Conservation (phyloP, 2,113 vertebrate genomes). For the Tautogolabrus adspersus region DNA sequence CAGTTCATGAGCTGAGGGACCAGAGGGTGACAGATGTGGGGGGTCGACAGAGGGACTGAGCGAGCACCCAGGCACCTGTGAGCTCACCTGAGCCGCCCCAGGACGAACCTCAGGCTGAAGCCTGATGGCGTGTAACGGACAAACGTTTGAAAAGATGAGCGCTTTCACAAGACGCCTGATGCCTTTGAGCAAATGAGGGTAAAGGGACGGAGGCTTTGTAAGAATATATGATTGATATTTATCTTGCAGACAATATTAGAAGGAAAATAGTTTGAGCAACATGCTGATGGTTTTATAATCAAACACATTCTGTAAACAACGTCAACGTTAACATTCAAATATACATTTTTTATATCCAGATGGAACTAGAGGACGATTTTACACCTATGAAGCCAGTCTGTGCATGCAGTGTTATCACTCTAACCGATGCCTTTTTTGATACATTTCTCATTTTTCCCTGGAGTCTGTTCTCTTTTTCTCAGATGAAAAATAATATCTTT, state of each 20-base stretch:
- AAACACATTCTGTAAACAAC: constrained; percentile 43
- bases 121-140: constrained; percentile 3
- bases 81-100: constrained; percentile 17
- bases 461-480: constrained; percentile 35
- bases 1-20: constrained; percentile 93
- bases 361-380: constrained; percentile 22
- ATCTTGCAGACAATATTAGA: constrained; percentile 29
- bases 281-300: constrained; percentile 26
- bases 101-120: constrained; percentile 30
- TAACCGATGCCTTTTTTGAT: constrained; percentile 55
- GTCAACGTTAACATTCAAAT: neutral
- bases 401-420: constrained; percentile 53
- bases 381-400: constrained; percentile 35
- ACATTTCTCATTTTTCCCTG: constrained; percentile 57
- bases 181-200: constrained; percentile 54
- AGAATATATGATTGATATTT: constrained; percentile 32
- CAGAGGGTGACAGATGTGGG: constrained; percentile 4
- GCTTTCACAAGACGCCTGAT: constrained; percentile 39
- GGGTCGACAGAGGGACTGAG: constrained; percentile 4
- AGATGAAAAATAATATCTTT: constrained; percentile 22
- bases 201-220: constrained; percentile 30
- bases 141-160: constrained; percentile 39
- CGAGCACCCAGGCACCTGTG: constrained; percentile 28
- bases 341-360: constrained; percentile 20
- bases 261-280: constrained; percentile 21